Evolutionary conservation across 2,888 invertebrate genomes (phyloP), one percentile per base, ranked within the genome.

Genomic region (Rambutsinella grinnellia): DNA sequence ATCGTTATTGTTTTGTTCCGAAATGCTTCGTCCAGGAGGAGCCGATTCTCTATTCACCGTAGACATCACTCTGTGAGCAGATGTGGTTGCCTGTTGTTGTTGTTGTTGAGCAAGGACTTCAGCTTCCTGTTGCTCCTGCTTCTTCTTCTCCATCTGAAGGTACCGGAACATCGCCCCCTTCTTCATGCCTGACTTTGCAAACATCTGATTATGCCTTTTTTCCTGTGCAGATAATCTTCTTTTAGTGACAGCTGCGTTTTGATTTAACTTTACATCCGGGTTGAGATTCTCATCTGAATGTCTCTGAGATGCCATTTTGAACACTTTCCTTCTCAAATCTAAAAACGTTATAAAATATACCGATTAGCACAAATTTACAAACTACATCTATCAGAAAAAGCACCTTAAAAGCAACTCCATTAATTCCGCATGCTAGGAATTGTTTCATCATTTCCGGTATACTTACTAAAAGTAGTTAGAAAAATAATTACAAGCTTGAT

Each of bases 131-230:
- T n/a, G n/a, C n/a, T n/a, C n/a, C n/a, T n/a, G n/a, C n/a, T n/a
- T n/a, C n/a, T n/a, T n/a, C 17, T 67, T 67, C 0, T 28, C 24
- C 13, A 36, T 13, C 36, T 13, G 36, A 13, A 66, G 44, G 21
- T 58, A 74, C 51, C 67, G 49, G 0, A 74, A 23, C 0, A 74
- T 10, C 10, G 54, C 46, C 13, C 74, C 74, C 47, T 56, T 26
- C 23, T 61, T 74, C 74, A 74, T 74, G 1, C 74, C 74, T 6
- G 67, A 67, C 3, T 66, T 61, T 51, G 23, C 27, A 44, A 74
- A 54, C 19, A 21, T 21, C 0, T 3, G 1, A 10, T 47, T 61
- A 27, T 61, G 36, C 24, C 56, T 60, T 21, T 54, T 60, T 10
- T 70, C 62, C 49, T 56, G 58, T 5, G 58, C 1, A 8, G 67